Evolutionary conservation across 2,113 vertebrate species (phyloP), one percentile per base, ranked within the genome.

Genomic region (Pristiophorus japonicus): DNA sequence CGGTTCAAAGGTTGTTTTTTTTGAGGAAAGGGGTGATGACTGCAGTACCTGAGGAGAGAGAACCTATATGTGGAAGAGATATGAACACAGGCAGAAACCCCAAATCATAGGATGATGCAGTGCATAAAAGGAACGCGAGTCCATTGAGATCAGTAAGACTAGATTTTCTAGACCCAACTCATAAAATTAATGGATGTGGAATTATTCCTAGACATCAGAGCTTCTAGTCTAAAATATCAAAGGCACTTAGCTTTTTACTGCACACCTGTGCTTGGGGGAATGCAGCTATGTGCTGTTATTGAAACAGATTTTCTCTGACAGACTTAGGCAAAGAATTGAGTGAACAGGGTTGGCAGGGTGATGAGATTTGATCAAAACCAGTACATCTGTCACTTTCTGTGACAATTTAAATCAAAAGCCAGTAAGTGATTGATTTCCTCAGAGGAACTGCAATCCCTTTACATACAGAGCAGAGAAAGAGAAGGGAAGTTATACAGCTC

Each of bases 341-440:
- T 24, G 47, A 87, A 87, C 51, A 59, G 51, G 85, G 47, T 59
- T 90, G 85, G 34, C 85, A 55, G 34, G 47, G 51, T 90, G 85
- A 18, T 34, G 45, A 27, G 84, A 51, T 87, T 87, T 87, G 84
- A 87, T 87, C 84, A 87, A 87, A 87, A 87, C 45, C 47, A 51
- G 84, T 87, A 51, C 45, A 87, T 51, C 84, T 87, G 84, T 51
- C 84, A 87, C 84, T 87, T 51, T 87, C 84, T 51, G 84, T 12
- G 47, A 51, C 84, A 87, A 51, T 87, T 87, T 51, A 87, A 87
- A 51, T 87, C 84, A 51, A 51, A 87, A 87, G 84, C 47, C 85
- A 90, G 85, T 14, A 90, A 90, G 47, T 51, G 85, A 90, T 55
- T 90, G 85, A 90, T 90, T 90, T 59, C 47, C 85, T 55, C 24